Percentiles rank a stretch among this genome's conserved stretches.
Evolutionary conservation across 1,140 invertebrate genomes (phyloP).

Genomic region (Lepidostoma basale): DNA sequence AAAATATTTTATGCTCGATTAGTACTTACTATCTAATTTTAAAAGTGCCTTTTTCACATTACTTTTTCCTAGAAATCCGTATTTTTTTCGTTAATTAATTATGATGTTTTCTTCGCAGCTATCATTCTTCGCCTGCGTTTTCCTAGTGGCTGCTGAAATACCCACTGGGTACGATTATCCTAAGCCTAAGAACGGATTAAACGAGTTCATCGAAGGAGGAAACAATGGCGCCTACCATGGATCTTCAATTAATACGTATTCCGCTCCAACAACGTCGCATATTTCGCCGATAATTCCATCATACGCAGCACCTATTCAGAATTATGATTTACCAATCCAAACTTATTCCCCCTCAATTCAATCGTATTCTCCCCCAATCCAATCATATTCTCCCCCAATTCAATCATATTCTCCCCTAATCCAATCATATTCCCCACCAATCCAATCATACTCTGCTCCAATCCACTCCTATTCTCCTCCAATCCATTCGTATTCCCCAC

Average conservation of each 20-base stretch:
- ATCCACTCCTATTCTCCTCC: background rate
- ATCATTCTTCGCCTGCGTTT: background rate
- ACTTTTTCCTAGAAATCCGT: too few relatives aligned
- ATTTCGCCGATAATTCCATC: background rate
- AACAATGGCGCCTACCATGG: background rate
- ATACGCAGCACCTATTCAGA: background rate
- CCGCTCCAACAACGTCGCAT: background rate
- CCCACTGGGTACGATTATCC: conserved; percentile 36
- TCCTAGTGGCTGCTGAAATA: conserved; percentile 17
- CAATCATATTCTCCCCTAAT: background rate
- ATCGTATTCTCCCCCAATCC: background rate
- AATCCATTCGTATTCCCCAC: background rate
- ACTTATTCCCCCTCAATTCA: background rate
- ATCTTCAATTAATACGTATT: background rate
- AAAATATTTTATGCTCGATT: background rate
- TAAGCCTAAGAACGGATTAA: background rate
- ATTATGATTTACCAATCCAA: background rate
- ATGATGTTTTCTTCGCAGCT: conserved; percentile 19
- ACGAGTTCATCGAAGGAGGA: background rate
- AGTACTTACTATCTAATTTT: background rate
- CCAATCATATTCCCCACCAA: background rate
- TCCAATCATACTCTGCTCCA: background rate
- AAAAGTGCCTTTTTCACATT: background rate
- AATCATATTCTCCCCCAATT: background rate
- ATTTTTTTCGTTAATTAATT: background rate